Evolutionary conservation across 1,140 invertebrate species (phyloP).

Genomic region (Drosophila tsacasi): DNA sequence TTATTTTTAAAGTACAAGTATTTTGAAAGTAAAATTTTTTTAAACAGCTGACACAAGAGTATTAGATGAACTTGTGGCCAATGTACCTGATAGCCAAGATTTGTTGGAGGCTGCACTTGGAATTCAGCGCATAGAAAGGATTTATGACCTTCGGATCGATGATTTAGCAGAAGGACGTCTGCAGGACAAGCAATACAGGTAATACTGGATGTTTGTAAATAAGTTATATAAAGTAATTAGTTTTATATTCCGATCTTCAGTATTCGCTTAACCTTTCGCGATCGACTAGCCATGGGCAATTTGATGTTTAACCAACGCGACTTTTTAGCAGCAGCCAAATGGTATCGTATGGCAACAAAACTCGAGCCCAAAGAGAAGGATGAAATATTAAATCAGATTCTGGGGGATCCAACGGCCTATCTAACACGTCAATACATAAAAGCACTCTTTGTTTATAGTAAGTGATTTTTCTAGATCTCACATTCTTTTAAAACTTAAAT

Average conservation of each 20-base stretch:
- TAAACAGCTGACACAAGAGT: neutral
- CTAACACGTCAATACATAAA: constrained; percentile 16
- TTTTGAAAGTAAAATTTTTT: too few species aligned
- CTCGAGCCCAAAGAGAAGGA: neutral
- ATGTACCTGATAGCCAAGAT: constrained; percentile 8
- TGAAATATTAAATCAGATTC: neutral
- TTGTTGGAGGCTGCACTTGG: constrained; percentile 10
- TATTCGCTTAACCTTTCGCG: constrained; percentile 22
- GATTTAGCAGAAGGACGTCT: constrained; percentile 24
- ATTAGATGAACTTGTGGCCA: constrained; percentile 3
- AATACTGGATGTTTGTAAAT: neutral
- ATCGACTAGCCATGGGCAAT: constrained; percentile 40
- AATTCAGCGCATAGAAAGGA: constrained; percentile 19
- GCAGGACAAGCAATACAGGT: constrained; percentile 19
- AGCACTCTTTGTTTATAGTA: constrained; percentile 6
- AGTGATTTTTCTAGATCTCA: neutral
- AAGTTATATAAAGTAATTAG: neutral
- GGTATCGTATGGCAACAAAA: constrained; percentile 45
- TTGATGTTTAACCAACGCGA: constrained; percentile 25
- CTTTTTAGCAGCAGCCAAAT: constrained; percentile 35
- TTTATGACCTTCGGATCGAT: constrained; percentile 6
- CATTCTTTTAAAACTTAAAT: neutral
- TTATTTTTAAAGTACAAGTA: too few species aligned
- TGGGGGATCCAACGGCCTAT: constrained; percentile 13
- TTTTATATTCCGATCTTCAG: constrained; percentile 1